Evolutionary conservation across 2,888 invertebrate species (phyloP).

Genomic region (Caenorhabditis imperialis): DNA sequence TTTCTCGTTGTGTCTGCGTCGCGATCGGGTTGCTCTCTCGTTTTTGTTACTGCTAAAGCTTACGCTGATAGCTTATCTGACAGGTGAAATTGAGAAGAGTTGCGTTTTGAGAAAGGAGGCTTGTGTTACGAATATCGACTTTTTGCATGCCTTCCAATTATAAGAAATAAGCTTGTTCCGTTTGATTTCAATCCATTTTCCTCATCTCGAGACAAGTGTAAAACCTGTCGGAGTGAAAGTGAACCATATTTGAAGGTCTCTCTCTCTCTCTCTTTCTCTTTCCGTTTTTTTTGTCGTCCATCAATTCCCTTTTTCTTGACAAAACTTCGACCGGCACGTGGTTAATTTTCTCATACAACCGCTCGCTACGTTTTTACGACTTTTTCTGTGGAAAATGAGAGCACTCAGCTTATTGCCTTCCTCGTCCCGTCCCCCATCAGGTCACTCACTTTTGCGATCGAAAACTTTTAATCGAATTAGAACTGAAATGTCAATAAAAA

Average conservation of each 20-base stretch:
- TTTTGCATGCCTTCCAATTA: too few species aligned
- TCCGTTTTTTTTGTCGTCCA: not conserved
- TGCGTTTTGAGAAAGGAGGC: too few species aligned
- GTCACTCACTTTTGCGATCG: slow-evolving; percentile 12
- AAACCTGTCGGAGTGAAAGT: slow-evolving; percentile 49
- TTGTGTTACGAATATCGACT: too few species aligned
- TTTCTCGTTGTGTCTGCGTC: too few species aligned
- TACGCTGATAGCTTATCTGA: too few species aligned
- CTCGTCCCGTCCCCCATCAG: not conserved
- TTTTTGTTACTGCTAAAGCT: too few species aligned
- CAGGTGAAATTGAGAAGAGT: too few species aligned
- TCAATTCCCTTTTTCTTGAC: slow-evolving; percentile 8
- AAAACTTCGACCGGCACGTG: slow-evolving; percentile 12
- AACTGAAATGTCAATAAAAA: not conserved
- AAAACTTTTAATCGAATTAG: slow-evolving; percentile 47
- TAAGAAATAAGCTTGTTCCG: too few species aligned
- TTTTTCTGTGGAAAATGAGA: slow-evolving; percentile 1
- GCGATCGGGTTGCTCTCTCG: too few species aligned
- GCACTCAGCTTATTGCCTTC: slow-evolving; percentile 6
- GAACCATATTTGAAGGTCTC: slow-evolving; percentile 44
- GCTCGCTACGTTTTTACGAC: slow-evolving; percentile 28
- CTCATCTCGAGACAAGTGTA: slow-evolving; percentile 35
- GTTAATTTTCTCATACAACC: slow-evolving; percentile 31
- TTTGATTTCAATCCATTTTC: too few species aligned
- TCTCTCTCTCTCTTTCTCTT: not conserved